These are phyloP conservation scores for Bos javanicus DNA, from an alignment of 2,113 vertebrate species.

Conservation along the genomic window DNA sequence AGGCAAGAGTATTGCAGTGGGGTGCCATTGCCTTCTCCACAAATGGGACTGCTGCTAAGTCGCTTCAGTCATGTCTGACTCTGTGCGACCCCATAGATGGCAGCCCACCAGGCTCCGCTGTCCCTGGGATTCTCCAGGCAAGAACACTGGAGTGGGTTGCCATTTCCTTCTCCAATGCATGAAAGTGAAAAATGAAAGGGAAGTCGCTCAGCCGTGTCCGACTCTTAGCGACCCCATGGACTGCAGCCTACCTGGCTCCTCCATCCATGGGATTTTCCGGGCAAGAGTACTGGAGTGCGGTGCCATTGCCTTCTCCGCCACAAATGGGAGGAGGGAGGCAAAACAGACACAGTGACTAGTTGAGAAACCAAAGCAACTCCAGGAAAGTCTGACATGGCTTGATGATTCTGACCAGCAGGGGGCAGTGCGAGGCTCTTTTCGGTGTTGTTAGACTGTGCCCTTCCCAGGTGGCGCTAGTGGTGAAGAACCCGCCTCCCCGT, in stretches of 20 bases:
- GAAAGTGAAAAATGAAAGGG: background rate
- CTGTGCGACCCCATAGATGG: background rate
- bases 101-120: background rate
- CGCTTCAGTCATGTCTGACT: background rate
- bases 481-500: background rate
- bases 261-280: background rate
- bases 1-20: too few relatives aligned
- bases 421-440: background rate
- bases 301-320: background rate
- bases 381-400: background rate
- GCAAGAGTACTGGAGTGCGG: background rate
- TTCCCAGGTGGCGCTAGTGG: background rate
- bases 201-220: background rate
- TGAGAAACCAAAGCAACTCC: background rate
- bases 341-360: background rate
- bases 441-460: background rate
- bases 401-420: background rate
- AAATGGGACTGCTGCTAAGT: too few relatives aligned
- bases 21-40: too few relatives aligned
- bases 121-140: background rate
- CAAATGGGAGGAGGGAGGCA: background rate
- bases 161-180: background rate
- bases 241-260: background rate
- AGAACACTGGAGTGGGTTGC: background rate
- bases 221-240: background rate